Evolutionary conservation across 2,888 invertebrate species (phyloP).

Genomic region (Epiblema foenella): DNA sequence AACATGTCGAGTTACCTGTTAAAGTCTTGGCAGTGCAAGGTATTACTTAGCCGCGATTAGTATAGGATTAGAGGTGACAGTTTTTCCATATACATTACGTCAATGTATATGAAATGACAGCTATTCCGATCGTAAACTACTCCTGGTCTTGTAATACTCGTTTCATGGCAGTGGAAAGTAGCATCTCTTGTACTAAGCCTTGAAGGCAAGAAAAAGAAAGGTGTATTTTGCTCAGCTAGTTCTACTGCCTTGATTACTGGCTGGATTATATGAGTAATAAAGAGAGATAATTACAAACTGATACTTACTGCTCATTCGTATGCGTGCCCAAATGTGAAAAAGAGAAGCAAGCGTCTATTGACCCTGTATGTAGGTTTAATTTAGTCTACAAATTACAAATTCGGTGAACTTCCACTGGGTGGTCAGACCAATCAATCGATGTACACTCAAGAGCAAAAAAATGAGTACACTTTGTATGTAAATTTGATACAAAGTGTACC

Average conservation of each 20-base stretch:
- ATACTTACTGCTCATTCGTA: background rate
- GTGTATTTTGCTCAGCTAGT: background rate
- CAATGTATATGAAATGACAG: too few species aligned
- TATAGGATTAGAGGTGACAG: too few species aligned
- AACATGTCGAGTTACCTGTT: background rate
- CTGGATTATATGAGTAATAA: too few species aligned
- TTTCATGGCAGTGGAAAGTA: background rate
- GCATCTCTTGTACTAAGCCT: background rate
- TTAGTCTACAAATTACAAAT: background rate
- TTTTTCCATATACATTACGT: too few species aligned
- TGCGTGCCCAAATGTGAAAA: background rate
- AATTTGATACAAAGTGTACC: too few species aligned
- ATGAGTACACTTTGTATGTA: too few species aligned
- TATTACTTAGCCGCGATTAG: too few species aligned
- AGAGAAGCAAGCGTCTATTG: background rate
- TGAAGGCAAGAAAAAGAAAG: background rate
- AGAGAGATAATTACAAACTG: too few species aligned
- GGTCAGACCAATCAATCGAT: background rate
- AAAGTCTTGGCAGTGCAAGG: background rate
- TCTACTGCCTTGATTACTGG: background rate
- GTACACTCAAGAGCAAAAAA: too few species aligned
- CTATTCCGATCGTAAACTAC: too few species aligned
- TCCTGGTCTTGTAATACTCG: too few species aligned
- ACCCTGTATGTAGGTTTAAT: constrained; percentile 4
- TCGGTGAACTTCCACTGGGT: background rate